A percentile compares a stretch with the other conserved stretches of the same genome.
Evolutionary conservation across 2,113 vertebrate species (phyloP).

Genomic region (Raja brachyura): DNA sequence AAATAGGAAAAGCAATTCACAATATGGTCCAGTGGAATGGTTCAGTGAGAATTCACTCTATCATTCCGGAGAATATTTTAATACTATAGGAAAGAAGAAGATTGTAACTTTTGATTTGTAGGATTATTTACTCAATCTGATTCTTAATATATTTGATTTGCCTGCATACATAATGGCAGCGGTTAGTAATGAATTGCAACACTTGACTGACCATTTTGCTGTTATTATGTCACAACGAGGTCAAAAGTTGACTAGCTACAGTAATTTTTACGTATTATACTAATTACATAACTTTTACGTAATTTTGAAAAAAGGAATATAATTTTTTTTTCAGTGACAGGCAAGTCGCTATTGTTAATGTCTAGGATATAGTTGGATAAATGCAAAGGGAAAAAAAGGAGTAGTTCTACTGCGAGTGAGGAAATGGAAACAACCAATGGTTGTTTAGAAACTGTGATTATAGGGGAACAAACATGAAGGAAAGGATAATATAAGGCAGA

Average conservation of each 20-base stretch:
- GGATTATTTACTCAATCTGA: background rate
- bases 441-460: background rate
- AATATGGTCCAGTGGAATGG: too few relatives aligned
- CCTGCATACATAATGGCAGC: too few relatives aligned
- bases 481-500: background rate
- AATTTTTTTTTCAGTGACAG: background rate
- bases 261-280: background rate
- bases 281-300: background rate
- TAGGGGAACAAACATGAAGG: background rate
- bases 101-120: background rate
- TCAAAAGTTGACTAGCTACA: background rate
- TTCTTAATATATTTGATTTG: too few relatives aligned
- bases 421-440: background rate
- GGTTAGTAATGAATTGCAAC: background rate
- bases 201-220: background rate
- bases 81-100: background rate
- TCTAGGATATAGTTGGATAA: background rate
- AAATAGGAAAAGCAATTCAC: too few relatives aligned
- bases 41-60: background rate
- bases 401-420: background rate
- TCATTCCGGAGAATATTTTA: background rate
- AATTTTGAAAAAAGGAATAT: background rate
- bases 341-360: background rate
- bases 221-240: background rate
- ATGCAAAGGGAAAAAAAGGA: background rate